Base-by-base conservation (phyloP, 2,797 vertebrate species). In the Peromyscus eremicus region DNA sequence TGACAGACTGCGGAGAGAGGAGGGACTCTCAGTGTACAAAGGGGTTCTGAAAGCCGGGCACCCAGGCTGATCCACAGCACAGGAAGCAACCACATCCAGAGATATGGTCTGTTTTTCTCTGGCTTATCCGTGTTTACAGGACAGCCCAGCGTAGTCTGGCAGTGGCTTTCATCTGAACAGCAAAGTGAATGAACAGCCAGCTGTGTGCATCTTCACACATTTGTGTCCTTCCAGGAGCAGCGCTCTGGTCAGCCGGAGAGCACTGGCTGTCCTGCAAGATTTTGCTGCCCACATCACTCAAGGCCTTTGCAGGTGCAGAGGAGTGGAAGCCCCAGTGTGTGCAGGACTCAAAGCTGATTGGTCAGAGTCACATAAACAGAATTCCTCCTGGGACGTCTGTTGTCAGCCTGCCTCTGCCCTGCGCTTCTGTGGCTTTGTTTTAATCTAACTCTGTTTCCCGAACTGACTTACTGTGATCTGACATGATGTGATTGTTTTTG, bases 391-490 rank as follows among this genome's bases (percentile, higher is more conserved):
- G n/a, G 82, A 3, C 7, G 5, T 9, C 55, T n/a, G 46, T 4
- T 11, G 3, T 13, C 2, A n/a, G 6, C 21, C 23, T n/a, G 64
- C 11, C 43, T 29, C 16, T 17, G 7, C 11, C 34, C 16, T 23
- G 6, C n/a, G 37, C 57, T 40, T 87, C 83, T 87, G 40, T 10
- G 83, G 57, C 34, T 64, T 62, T 84, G 90, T 77, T 66, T 75
- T 83, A 60, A 55, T 55, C 91, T 82, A 66, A 70, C 52, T 93
- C 34, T 55, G 13, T 81, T 94, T 97, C 73, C 66, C 5, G 3
- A 70, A 46, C 86, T 19, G 1, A 17, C 21, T n/a, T 66, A 19
- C 4, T 62, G 2, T 40, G n/a, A 19, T 43, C 52, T 83, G 57
- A 40, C 73, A 76, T n/a, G 37, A 40, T 87, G 57, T 81, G 60